Evolutionary conservation across 2,797 vertebrate species (phyloP).

Genomic region (Eulemur coronatus): DNA sequence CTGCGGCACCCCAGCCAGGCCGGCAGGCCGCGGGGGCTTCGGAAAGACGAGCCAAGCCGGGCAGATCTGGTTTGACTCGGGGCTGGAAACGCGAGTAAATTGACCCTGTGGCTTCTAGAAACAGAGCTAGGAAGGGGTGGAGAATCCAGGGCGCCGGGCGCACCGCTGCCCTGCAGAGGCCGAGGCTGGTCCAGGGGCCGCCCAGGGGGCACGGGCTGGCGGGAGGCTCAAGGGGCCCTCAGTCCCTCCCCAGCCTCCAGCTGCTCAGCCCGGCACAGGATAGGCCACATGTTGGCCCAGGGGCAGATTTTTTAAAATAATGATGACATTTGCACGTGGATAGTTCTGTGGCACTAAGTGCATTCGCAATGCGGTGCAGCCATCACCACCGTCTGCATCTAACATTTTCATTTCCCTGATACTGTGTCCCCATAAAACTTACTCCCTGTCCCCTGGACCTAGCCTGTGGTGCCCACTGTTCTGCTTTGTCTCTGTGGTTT

Average conservation of each 20-base stretch:
- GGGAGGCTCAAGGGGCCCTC: accelerated
- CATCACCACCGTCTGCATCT: accelerated
- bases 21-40: not conserved
- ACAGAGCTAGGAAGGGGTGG: not conserved
- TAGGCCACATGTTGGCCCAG: too few relatives aligned
- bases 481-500: accelerated
- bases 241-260: not conserved
- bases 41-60: not conserved
- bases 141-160: accelerated
- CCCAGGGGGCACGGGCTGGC: accelerated
- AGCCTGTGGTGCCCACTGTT: accelerated
- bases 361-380: accelerated
- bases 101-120: not conserved
- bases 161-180: too few relatives aligned
- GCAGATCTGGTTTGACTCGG: not conserved
- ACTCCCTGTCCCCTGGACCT: accelerated
- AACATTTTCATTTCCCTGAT: accelerated
- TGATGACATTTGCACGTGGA: accelerated
- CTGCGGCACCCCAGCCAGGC: not conserved
- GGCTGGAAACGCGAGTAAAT: not conserved
- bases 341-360: accelerated
- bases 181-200: accelerated
- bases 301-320: not conserved
- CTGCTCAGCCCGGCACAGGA: not conserved
- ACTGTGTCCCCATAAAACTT: accelerated